A percentile compares a stretch with the other conserved stretches of the same genome.
These are phyloP conservation scores for Brachylomia viminalis DNA, from an alignment of 2,888 invertebrate genomes.

Conservation along the genomic window DNA sequence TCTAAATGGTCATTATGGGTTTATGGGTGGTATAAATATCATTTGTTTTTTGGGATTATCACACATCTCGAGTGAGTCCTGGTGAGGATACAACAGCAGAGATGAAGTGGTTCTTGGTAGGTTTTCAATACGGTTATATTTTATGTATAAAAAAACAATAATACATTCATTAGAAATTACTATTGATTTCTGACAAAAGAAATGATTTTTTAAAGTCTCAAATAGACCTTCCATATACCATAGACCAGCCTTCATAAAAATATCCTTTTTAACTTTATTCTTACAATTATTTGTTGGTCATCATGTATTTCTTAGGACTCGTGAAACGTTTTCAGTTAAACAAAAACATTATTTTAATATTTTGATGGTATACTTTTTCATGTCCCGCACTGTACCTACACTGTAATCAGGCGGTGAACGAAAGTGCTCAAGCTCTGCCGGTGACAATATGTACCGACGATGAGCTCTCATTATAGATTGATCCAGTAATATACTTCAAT, in stretches of 20 bases:
- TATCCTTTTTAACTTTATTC: not conserved
- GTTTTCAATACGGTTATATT: constrained; percentile 56
- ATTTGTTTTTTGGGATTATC: constrained; percentile 74
- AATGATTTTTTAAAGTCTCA: not conserved
- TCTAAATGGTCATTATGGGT: constrained; percentile 76
- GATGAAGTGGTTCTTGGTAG: constrained; percentile 82
- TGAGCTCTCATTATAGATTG: constrained; percentile 30
- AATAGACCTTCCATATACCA: too few relatives aligned
- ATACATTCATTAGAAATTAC: not conserved
- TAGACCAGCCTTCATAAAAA: not conserved
- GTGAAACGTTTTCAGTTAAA: too few relatives aligned
- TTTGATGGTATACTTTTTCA: not conserved
- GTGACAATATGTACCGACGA: constrained; percentile 42
- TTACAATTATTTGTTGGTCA: not conserved
- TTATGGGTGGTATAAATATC: constrained; percentile 85
- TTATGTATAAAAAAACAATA: not conserved
- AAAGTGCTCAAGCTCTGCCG: constrained; percentile 30
- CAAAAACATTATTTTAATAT: not conserved
- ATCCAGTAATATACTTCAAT: constrained; percentile 32
- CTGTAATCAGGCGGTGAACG: constrained; percentile 34
- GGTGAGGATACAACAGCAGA: constrained; percentile 71
- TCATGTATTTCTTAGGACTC: not conserved
- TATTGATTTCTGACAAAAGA: not conserved
- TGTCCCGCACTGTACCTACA: constrained; percentile 34
- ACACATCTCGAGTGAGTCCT: constrained; percentile 79